Evolutionary conservation across 2,888 invertebrate species (phyloP).

Genomic region (Teleogryllus oceanicus): DNA sequence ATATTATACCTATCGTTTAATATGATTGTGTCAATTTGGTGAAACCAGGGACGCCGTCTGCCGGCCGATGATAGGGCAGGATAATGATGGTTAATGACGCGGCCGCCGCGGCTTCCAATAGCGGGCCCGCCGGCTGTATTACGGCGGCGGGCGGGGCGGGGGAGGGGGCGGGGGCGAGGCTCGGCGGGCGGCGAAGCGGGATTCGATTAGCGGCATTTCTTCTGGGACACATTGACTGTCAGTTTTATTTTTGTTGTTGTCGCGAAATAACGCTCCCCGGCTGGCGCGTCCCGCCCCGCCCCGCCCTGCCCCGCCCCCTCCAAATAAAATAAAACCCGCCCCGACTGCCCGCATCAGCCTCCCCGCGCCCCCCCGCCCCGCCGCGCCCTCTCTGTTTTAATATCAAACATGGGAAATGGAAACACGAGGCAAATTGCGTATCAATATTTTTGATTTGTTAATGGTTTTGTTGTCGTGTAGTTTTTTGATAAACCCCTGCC

Average conservation of each 20-base stretch:
- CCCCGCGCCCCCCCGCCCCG: background rate
- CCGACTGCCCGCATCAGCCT: background rate
- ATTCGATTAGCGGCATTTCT: slow-evolving; percentile 33
- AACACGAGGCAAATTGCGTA: slow-evolving; percentile 18
- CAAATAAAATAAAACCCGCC: background rate
- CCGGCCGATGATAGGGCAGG: slow-evolving; percentile 33
- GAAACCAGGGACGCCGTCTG: slow-evolving; percentile 30
- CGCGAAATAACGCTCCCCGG: background rate
- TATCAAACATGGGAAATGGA: slow-evolving; percentile 23
- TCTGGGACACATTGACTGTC: slow-evolving; percentile 34
- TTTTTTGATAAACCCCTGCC: slow-evolving; percentile 9
- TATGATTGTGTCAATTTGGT: slow-evolving; percentile 33
- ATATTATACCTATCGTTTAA: slow-evolving; percentile 29
- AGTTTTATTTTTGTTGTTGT: slow-evolving; percentile 8
- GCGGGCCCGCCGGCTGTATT: background rate
- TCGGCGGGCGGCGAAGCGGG: background rate
- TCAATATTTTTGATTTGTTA: slow-evolving; percentile 18
- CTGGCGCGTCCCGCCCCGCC: background rate
- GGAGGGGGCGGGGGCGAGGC: background rate
- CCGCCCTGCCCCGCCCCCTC: background rate
- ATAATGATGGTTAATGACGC: slow-evolving; percentile 35
- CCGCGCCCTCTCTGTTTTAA: slow-evolving; percentile 4
- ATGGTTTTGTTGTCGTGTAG: slow-evolving; percentile 18
- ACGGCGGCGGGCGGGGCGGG: slow-evolving; percentile 23
- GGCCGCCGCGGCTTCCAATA: slow-evolving; percentile 5